Conservation (phyloP, 2,888 invertebrate genomes). For the Synergus umbraculus region DNA sequence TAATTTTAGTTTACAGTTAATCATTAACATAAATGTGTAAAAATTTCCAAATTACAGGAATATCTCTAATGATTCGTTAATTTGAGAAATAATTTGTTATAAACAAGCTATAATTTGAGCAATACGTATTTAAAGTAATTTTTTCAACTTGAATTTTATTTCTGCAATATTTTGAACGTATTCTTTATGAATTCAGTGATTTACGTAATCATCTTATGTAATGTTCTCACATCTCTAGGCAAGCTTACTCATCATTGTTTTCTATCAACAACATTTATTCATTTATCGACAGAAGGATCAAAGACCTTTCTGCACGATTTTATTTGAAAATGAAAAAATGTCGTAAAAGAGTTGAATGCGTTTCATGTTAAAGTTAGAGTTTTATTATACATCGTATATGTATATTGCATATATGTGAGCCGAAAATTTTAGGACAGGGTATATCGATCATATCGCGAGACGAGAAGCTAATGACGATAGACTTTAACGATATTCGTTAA, state of each 20-base stretch:
- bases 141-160: neutral
- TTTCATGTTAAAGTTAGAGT: neutral
- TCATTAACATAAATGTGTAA: neutral
- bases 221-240: neutral
- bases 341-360: neutral
- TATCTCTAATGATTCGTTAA: neutral
- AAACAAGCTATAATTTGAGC: neutral
- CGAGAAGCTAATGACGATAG: neutral
- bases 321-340: neutral
- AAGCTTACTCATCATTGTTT: neutral
- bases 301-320: neutral
- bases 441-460: neutral
- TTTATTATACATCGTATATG: neutral
- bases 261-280: neutral
- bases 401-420: no score
- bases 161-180: neutral
- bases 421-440: neutral
- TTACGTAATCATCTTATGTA: slow-evolving; percentile 3
- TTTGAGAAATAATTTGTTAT: neutral
- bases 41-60: neutral
- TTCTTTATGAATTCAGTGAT: neutral
- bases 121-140: neutral
- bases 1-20: neutral
- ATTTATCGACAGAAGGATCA: neutral
- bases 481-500: neutral